Evolutionary conservation across 2,113 vertebrate species (phyloP).

Genomic region (Hyla sarda): DNA sequence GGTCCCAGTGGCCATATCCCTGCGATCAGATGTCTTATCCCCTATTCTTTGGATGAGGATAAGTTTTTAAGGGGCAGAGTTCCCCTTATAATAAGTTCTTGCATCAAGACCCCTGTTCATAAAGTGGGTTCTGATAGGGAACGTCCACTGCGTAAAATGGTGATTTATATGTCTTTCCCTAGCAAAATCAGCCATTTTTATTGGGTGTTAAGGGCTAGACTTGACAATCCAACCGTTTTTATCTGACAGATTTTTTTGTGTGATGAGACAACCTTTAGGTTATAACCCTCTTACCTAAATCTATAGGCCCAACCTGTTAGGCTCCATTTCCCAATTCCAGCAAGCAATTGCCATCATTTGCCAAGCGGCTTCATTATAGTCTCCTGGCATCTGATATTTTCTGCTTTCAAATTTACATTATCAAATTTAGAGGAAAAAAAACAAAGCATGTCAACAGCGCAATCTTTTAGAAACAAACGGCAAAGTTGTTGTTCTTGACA

Average conservation of each 20-base stretch:
- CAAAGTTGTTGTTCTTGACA: neutral
- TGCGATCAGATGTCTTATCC: no score
- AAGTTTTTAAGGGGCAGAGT: no score
- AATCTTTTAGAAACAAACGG: slow-evolving; percentile 8
- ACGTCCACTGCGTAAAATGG: no score
- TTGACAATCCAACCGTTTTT: no score
- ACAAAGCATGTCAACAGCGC: neutral
- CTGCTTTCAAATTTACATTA: neutral
- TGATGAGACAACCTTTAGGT: neutral
- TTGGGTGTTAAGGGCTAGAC: neutral
- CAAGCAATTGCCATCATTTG: neutral
- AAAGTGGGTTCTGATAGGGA: no score
- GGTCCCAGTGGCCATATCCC: no score
- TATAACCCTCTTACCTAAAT: neutral
- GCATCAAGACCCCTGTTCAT: no score
- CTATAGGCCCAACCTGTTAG: neutral
- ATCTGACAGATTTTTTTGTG: no score
- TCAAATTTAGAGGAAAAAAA: slow-evolving; percentile 8
- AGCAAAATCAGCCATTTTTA: no score
- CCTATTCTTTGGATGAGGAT: no score
- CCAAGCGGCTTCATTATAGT: slow-evolving; percentile 5
- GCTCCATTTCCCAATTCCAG: neutral
- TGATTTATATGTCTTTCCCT: no score
- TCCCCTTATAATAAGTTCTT: no score
- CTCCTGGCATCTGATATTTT: neutral